Conservation (phyloP, 1,140 invertebrate species). For the Drosophila sp. region DNA sequence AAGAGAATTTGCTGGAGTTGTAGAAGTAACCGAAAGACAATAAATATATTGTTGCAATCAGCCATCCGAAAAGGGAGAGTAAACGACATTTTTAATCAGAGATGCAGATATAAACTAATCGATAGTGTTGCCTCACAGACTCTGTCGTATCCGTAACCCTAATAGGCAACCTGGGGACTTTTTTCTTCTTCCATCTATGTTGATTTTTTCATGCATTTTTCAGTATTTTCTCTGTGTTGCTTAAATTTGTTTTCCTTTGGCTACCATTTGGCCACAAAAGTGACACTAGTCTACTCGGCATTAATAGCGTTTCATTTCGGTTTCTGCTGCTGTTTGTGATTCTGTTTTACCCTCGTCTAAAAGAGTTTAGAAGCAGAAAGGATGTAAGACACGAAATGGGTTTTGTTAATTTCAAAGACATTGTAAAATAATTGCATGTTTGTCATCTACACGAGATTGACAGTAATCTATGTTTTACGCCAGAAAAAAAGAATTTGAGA, state of each 20-base stretch:
- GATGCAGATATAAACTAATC: slow-evolving; percentile 12
- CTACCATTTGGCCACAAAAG: slow-evolving; percentile 22
- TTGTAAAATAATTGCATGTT: slow-evolving; percentile 64
- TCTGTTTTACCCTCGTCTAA: slow-evolving; percentile 16
- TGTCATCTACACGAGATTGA: slow-evolving; percentile 32
- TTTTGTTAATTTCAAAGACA: slow-evolving; percentile 60
- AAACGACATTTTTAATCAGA: background rate
- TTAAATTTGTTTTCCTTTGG: slow-evolving; percentile 38
- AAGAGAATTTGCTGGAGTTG: no score
- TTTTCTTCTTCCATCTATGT: background rate
- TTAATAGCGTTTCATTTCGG: slow-evolving; percentile 47
- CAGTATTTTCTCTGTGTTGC: slow-evolving; percentile 30
- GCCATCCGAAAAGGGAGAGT: background rate
- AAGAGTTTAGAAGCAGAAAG: slow-evolving; percentile 4
- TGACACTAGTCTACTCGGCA: slow-evolving; percentile 31
- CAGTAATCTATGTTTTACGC: slow-evolving; percentile 3
- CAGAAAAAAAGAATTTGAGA: background rate
- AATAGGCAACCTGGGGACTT: slow-evolving; percentile 26
- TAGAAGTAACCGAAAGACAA: no score
- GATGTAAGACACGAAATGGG: slow-evolving; percentile 28
- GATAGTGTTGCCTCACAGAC: background rate
- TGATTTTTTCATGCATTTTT: slow-evolving; percentile 29
- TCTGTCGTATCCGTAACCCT: slow-evolving; percentile 1
- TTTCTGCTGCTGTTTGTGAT: slow-evolving; percentile 1
- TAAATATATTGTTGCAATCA: no score